Percentiles rank a stretch among this genome's conserved stretches.
Evolutionary conservation across 2,888 invertebrate genomes (phyloP).

Genomic region (Cerastis rubricosa): DNA sequence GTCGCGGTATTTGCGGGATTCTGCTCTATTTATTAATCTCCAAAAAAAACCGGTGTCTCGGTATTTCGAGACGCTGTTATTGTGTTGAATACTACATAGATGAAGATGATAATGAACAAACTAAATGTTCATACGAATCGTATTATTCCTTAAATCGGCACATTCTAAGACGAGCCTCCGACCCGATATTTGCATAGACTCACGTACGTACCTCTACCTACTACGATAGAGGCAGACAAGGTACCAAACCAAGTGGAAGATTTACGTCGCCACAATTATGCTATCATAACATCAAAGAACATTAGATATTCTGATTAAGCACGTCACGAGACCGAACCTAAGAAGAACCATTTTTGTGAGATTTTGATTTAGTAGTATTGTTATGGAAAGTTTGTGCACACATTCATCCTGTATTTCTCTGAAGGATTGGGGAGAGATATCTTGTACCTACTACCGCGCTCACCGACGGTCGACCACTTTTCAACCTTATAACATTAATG

Average conservation of each 20-base stretch:
- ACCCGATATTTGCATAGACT: slow-evolving; percentile 5
- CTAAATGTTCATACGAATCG: neutral
- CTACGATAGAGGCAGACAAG: neutral
- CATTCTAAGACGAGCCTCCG: neutral
- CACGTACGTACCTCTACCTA: slow-evolving; percentile 27
- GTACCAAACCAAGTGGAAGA: slow-evolving; percentile 39
- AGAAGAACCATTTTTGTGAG: neutral
- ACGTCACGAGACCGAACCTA: slow-evolving; percentile 19
- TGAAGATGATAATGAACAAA: slow-evolving; percentile 2
- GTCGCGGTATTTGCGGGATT: neutral
- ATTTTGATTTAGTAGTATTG: neutral
- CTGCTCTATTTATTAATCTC: neutral
- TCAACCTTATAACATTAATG: too few relatives aligned
- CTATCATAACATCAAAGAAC: slow-evolving; percentile 24
- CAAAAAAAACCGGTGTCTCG: neutral
- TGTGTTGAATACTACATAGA: neutral
- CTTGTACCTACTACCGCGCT: too few relatives aligned
- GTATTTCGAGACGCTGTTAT: neutral
- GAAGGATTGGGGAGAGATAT: too few relatives aligned
- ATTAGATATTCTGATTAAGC: slow-evolving; percentile 45
- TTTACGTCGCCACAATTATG: slow-evolving; percentile 48
- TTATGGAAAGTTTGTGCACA: slow-evolving; percentile 12
- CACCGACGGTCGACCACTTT: too few relatives aligned
- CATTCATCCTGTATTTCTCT: too few relatives aligned
- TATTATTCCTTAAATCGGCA: neutral